phyloP scores from a whole-genome alignment of 2,797 vertebrate genomes.

The Masticophis lateralis region DNA sequence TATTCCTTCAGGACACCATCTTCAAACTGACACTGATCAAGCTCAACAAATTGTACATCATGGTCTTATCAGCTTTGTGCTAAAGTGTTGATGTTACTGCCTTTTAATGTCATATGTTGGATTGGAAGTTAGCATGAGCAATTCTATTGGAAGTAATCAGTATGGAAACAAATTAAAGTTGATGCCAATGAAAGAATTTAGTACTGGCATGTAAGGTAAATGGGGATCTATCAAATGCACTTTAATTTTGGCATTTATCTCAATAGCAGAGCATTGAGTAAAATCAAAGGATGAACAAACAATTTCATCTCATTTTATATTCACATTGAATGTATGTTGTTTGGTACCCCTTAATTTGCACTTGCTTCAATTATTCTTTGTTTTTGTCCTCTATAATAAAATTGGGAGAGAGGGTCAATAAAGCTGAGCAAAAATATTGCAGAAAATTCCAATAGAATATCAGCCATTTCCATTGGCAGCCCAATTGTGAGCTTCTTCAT shows the following conservation, averaged over 20 bases:
- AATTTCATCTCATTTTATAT: background rate
- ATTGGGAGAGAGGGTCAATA: background rate
- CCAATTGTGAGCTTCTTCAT: background rate
- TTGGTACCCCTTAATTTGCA: background rate
- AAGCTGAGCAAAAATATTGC: background rate
- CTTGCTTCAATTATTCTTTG: background rate
- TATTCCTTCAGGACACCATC: constrained; percentile 8
- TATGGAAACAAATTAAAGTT: background rate
- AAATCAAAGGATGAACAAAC: background rate
- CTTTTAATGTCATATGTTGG: background rate
- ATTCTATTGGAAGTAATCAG: background rate
- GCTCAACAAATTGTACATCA: background rate
- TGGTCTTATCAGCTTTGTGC: constrained; percentile 1
- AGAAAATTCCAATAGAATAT: background rate
- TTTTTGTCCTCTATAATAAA: background rate
- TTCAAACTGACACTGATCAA: background rate
- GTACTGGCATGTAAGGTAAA: background rate
- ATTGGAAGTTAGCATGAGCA: background rate
- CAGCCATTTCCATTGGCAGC: background rate
- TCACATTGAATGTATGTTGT: background rate
- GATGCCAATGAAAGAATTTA: background rate
- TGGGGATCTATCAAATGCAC: background rate
- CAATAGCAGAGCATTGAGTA: background rate
- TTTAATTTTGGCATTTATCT: background rate
- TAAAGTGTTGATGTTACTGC: background rate